phyloP scores from a whole-genome alignment of 1,140 invertebrate genomes.

The Phocides pigmalion region DNA sequence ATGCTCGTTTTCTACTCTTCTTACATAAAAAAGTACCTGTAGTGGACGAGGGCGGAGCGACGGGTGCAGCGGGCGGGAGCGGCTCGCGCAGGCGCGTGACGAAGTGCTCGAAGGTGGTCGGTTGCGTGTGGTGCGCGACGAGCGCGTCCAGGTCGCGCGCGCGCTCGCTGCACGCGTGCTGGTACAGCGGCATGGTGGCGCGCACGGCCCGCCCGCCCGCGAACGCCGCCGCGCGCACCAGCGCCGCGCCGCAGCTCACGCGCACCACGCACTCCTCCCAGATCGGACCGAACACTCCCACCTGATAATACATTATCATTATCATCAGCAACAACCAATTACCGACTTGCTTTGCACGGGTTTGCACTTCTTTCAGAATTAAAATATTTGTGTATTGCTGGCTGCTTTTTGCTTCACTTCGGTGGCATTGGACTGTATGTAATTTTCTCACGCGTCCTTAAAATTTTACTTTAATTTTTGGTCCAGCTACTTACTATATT shows the following conservation, averaged over 20 bases:
- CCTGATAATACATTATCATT: too few species aligned
- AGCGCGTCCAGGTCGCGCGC: conserved; percentile 94
- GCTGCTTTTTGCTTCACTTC: too few species aligned
- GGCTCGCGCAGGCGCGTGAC: conserved; percentile 68
- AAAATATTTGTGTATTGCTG: too few species aligned
- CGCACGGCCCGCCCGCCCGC: conserved; percentile 96
- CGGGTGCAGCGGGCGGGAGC: conserved; percentile 34
- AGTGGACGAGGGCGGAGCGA: conserved; percentile 2
- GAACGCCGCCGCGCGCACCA: conserved; percentile 96
- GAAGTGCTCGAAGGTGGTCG: conserved; percentile 92
- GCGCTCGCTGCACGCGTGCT: conserved; percentile 97
- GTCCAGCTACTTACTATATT: too few species aligned
- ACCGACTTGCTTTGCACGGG: too few species aligned
- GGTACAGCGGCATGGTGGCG: conserved; percentile 93
- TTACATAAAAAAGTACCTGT: too few species aligned
- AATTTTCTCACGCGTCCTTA: too few species aligned
- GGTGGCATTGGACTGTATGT: too few species aligned
- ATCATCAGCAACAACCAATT: too few species aligned
- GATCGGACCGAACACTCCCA: conserved; percentile 97
- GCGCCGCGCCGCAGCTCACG: conserved; percentile 92
- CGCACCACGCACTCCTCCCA: conserved; percentile 98
- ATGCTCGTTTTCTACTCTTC: too few species aligned
- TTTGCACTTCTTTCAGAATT: too few species aligned
- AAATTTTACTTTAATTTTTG: too few species aligned
- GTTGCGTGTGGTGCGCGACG: conserved; percentile 94